These are phyloP conservation scores for Tetanocera ferruginea DNA, from an alignment of 2,888 invertebrate genomes.

Conservation along the genomic window DNA sequence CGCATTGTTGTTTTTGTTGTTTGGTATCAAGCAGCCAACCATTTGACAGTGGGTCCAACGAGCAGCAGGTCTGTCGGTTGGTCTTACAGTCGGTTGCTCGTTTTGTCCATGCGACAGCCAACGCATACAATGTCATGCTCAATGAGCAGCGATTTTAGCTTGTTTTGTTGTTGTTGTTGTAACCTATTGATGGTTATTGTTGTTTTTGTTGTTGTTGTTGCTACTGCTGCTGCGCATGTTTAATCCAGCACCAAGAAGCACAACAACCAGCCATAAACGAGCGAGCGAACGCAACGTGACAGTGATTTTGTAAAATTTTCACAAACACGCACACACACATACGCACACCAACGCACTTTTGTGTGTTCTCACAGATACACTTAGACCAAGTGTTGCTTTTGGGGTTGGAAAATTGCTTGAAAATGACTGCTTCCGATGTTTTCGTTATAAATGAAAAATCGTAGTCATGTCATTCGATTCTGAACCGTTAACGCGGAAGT, in stretches of 20 bases:
- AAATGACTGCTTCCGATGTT: slow-evolving; percentile 52
- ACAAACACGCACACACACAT: background rate
- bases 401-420: slow-evolving; percentile 58
- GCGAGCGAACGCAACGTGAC: slow-evolving; percentile 36
- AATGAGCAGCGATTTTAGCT: slow-evolving; percentile 42
- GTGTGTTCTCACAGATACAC: background rate
- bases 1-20: no score
- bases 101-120: slow-evolving; percentile 9
- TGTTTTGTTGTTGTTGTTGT: slow-evolving; percentile 7
- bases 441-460: slow-evolving; percentile 65
- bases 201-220: slow-evolving; percentile 6
- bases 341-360: background rate
- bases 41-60: background rate
- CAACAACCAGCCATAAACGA: slow-evolving; percentile 34
- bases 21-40: background rate
- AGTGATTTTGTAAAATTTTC: slow-evolving; percentile 36
- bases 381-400: slow-evolving; percentile 21
- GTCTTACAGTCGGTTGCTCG: background rate
- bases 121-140: slow-evolving; percentile 44
- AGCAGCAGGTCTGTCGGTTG: background rate
- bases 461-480: slow-evolving; percentile 65
- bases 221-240: slow-evolving; percentile 20
- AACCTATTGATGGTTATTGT: background rate
- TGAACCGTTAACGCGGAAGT: slow-evolving; percentile 66
- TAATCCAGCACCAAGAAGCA: slow-evolving; percentile 33